These are phyloP conservation scores for Ptiloglossa arizonensis DNA, from an alignment of 1,140 invertebrate species.

Conservation along the genomic window DNA sequence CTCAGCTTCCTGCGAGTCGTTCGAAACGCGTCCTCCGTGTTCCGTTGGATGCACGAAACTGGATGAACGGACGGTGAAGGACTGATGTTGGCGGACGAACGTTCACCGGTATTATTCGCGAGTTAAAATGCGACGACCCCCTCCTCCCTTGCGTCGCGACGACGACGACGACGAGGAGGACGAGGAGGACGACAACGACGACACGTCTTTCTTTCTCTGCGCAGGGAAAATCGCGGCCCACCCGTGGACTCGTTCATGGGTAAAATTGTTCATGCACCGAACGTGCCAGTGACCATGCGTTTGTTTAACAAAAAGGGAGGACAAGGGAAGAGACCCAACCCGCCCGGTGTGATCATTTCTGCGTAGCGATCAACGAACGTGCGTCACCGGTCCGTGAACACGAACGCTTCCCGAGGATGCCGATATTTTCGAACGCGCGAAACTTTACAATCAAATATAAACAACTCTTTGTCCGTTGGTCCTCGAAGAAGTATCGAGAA, in stretches of 20 bases:
- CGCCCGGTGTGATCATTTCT: not conserved
- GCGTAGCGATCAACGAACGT: constrained; percentile 7
- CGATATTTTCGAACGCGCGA: no score
- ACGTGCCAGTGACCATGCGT: constrained; percentile 4
- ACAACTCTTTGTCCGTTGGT: no score
- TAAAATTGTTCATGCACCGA: not conserved
- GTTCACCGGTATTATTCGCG: constrained; percentile 37
- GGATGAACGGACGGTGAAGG: constrained; percentile 30
- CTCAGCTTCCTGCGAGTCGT: no score
- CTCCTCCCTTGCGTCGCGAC: not conserved
- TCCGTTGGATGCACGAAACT: not conserved
- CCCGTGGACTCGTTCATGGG: constrained; percentile 46
- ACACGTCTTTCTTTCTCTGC: constrained; percentile 26
- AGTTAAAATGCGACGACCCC: constrained; percentile 37
- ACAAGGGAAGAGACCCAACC: not conserved
- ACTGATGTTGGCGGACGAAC: constrained; percentile 39
- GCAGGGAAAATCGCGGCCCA: constrained; percentile 24
- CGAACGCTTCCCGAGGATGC: no score
- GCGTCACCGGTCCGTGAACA: constrained; percentile 1
- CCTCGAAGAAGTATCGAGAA: no score
- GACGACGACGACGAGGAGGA: no score
- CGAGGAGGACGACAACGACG: no score
- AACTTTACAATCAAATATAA: no score
- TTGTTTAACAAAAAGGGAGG: constrained; percentile 4
- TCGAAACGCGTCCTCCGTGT: not conserved